Percentiles rank a stretch among this genome's conserved stretches.
phyloP scores from a whole-genome alignment of 2,888 invertebrate species.

The Pandemis cinnamomeana region DNA sequence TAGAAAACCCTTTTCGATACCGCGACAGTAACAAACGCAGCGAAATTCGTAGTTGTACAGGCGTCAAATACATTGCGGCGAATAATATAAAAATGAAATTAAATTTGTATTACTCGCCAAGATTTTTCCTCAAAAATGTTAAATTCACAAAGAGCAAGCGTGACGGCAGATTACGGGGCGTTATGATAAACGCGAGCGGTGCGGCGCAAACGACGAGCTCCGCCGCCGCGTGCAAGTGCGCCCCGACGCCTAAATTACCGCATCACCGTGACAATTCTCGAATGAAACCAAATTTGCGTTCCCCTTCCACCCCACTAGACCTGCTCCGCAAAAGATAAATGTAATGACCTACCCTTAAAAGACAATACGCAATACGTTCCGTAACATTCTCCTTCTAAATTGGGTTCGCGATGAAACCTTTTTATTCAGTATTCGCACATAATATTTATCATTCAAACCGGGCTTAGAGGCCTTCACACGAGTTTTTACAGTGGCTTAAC shows the following conservation, averaged over 20 bases:
- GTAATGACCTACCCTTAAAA: not conserved
- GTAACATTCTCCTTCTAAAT: not conserved
- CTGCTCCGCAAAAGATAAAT: not conserved
- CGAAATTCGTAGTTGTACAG: constrained; percentile 1
- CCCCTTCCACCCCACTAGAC: not conserved
- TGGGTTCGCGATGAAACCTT: constrained; percentile 4
- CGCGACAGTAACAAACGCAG: constrained; percentile 5
- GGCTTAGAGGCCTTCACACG: constrained; percentile 11
- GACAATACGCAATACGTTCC: not conserved
- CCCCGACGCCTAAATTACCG: constrained; percentile 17
- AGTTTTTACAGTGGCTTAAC: constrained; percentile 32
- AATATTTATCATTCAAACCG: constrained; percentile 25
- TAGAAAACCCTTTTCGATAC: constrained; percentile 5
- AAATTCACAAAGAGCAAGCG: constrained; percentile 47
- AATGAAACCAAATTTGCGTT: constrained; percentile 5
- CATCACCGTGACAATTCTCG: constrained; percentile 32
- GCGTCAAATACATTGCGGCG: constrained; percentile 7
- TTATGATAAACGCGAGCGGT: constrained; percentile 56
- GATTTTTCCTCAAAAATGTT: constrained; percentile 50
- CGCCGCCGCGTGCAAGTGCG: constrained; percentile 32
- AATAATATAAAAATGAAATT: constrained; percentile 24
- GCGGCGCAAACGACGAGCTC: constrained; percentile 51
- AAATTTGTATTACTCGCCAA: constrained; percentile 18
- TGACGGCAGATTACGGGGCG: constrained; percentile 52
- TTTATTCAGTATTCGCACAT: constrained; percentile 24